Evolutionary conservation across 2,113 vertebrate species (phyloP).

Genomic region (Coregonus clupeaformis): DNA sequence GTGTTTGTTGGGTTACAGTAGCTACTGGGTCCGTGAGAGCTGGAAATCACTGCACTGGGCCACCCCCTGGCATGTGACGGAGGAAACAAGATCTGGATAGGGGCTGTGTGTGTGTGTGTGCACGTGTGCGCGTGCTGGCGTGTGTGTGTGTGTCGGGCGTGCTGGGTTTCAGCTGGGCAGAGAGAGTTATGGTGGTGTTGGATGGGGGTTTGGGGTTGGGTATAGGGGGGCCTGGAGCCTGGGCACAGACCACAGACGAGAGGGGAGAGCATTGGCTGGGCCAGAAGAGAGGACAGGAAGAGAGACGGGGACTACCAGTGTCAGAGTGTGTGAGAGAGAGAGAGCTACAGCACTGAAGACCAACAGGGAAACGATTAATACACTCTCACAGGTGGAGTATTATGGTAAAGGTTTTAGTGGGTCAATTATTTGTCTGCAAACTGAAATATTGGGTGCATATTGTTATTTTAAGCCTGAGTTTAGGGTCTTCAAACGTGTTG

Average conservation of each 20-base stretch:
- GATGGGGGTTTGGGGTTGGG: constrained; percentile 14
- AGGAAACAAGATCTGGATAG: constrained; percentile 52
- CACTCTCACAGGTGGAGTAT: constrained; percentile 55
- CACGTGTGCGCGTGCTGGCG: no score
- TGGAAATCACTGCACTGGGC: background rate
- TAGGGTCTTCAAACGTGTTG: no score
- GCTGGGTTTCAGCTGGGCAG: background rate
- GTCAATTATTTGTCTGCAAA: no score
- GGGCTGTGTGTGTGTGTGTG: background rate
- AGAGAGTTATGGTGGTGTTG: constrained; percentile 40
- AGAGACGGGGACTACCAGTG: background rate
- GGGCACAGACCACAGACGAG: background rate
- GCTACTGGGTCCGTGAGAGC: constrained; percentile 53
- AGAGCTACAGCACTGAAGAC: constrained; percentile 13
- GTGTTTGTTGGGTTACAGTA: background rate
- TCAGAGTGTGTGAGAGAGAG: background rate
- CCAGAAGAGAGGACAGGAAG: background rate
- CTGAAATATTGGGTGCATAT: background rate
- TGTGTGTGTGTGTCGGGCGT: background rate
- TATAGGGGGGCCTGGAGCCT: background rate
- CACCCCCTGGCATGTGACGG: constrained; percentile 28
- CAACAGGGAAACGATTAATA: constrained; percentile 32
- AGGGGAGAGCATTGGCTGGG: constrained; percentile 14
- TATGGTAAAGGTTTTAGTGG: constrained; percentile 1
- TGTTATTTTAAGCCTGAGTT: no score